Percentiles rank a stretch among this genome's conserved stretches.
phyloP scores from a whole-genome alignment of 2,113 vertebrate species.

The Epinephelus cyanopodus region DNA sequence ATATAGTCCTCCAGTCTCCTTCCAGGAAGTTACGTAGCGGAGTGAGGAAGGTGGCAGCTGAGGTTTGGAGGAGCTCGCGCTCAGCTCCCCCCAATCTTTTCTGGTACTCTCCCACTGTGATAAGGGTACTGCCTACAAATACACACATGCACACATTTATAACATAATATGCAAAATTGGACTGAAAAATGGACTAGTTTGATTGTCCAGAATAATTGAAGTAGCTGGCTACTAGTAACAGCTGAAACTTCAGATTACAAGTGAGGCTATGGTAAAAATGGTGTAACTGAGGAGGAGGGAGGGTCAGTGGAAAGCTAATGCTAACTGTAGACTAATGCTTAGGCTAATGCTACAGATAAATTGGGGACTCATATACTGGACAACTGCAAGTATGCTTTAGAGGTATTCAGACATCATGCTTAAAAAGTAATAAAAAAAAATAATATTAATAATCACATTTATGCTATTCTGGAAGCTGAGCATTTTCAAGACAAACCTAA shows the following conservation, averaged over 20 bases:
- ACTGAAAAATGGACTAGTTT: neutral
- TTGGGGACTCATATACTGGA: no score
- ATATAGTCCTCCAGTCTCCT: slow-evolving; percentile 97
- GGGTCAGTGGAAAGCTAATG: neutral
- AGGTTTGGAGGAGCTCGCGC: slow-evolving; percentile 92
- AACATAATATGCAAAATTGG: neutral
- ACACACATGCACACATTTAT: neutral
- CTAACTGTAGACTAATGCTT: neutral
- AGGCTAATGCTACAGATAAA: no score
- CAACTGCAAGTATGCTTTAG: no score
- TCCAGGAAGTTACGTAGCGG: slow-evolving; percentile 98
- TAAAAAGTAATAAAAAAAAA: no score
- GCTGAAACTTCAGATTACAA: no score
- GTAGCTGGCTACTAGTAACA: no score
- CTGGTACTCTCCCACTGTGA: slow-evolving; percentile 93
- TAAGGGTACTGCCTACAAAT: slow-evolving; percentile 87
- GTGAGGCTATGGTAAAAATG: neutral
- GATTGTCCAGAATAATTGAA: no score
- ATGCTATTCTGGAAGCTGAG: no score
- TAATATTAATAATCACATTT: no score
- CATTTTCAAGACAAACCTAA: no score
- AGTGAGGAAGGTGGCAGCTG: slow-evolving; percentile 91
- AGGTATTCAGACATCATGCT: no score
- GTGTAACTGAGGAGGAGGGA: neutral
- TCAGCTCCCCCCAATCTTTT: slow-evolving; percentile 91